These are phyloP conservation scores for Spermophilus dauricus DNA, from an alignment of 2,113 vertebrate genomes.

Conservation along the genomic window DNA sequence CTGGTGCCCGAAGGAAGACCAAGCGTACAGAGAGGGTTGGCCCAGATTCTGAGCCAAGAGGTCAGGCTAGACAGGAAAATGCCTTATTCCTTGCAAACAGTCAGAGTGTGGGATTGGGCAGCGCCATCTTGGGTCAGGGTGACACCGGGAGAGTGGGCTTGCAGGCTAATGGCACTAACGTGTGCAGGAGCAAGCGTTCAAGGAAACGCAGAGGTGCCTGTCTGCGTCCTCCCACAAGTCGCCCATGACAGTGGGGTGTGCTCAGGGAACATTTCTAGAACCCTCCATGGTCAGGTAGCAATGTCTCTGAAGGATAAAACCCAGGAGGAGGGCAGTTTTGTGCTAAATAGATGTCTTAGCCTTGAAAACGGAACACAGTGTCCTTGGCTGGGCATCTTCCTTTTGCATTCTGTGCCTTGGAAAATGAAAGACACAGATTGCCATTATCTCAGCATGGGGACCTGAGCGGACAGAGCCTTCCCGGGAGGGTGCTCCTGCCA, in stretches of 20 bases:
- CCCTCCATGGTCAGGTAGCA: rapidly evolving
- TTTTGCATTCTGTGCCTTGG: no score
- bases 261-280: rapidly evolving
- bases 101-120: rapidly evolving
- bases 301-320: not conserved
- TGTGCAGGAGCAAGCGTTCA: rapidly evolving
- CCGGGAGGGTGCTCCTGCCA: rapidly evolving
- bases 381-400: not conserved
- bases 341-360: not conserved
- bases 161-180: rapidly evolving
- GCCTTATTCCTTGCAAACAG: rapidly evolving
- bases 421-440: not conserved
- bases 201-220: rapidly evolving
- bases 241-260: rapidly evolving
- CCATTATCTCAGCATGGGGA: rapidly evolving
- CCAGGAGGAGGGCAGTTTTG: not conserved
- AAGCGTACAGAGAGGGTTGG: not conserved
- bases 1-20: rapidly evolving
- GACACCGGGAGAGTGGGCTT: rapidly evolving
- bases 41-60: not conserved
- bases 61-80: rapidly evolving
- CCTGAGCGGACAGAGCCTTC: rapidly evolving
- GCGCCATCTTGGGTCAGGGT: rapidly evolving
- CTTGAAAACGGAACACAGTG: not conserved
- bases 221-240: rapidly evolving